A percentile compares a stretch with the other conserved stretches of the same genome.
These are phyloP conservation scores for Callipepla squamata DNA, from an alignment of 2,113 vertebrate species.

Conservation along the genomic window DNA sequence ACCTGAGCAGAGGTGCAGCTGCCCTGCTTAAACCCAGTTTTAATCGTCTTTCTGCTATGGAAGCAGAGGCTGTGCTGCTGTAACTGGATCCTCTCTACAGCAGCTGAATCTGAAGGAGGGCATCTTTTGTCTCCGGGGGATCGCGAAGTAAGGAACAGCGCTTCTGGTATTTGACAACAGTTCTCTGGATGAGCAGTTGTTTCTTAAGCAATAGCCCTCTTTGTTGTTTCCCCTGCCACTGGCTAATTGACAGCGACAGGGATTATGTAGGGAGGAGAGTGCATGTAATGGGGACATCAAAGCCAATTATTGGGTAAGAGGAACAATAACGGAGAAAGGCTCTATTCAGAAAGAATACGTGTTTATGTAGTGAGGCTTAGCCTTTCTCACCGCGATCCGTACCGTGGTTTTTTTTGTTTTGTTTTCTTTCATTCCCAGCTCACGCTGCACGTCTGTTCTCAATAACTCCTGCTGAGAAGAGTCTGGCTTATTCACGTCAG, in stretches of 20 bases:
- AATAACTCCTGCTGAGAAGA: background rate
- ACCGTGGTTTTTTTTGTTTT: background rate
- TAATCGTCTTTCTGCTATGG: background rate
- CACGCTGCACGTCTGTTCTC: background rate
- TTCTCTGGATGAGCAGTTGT: background rate
- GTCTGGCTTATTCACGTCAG: background rate
- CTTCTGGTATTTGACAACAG: background rate
- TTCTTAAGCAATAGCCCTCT: conserved; percentile 14
- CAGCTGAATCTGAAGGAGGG: background rate
- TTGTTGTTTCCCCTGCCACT: background rate
- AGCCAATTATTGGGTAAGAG: background rate
- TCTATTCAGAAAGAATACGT: background rate
- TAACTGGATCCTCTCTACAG: background rate
- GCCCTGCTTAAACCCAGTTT: background rate
- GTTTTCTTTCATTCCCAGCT: background rate
- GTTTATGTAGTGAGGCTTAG: background rate
- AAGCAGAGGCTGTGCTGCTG: background rate
- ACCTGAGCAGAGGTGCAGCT: background rate
- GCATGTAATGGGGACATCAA: conserved; percentile 16
- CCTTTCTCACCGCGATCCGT: background rate
- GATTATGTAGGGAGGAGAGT: background rate
- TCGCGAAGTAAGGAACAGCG: background rate
- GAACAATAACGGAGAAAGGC: conserved; percentile 6
- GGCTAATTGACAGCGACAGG: conserved; percentile 11
- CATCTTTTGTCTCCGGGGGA: background rate